These are phyloP conservation scores for Odontesthes bonariensis DNA, from an alignment of 2,113 vertebrate species.

Conservation along the genomic window DNA sequence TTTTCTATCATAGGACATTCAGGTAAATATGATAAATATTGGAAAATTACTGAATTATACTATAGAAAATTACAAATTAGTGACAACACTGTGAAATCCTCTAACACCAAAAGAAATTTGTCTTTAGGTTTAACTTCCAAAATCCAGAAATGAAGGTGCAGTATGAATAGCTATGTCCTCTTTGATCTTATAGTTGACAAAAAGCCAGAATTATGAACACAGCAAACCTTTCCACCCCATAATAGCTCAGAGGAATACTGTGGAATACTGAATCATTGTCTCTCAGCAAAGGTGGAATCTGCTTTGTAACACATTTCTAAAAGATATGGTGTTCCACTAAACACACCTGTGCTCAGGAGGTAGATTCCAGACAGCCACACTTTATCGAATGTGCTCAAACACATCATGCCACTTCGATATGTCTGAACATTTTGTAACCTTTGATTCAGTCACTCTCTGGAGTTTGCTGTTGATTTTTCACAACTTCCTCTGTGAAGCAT, in stretches of 20 bases:
- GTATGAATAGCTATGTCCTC: not conserved
- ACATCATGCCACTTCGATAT: conserved; percentile 49
- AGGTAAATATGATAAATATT: no score
- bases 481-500: conserved; percentile 76
- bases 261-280: not conserved
- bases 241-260: not conserved
- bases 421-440: conserved; percentile 82
- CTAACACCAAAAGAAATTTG: no score
- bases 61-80: not conserved
- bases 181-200: not conserved
- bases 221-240: not conserved
- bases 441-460: conserved; percentile 79
- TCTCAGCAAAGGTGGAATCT: not conserved
- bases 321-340: conserved; percentile 2
- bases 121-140: not conserved
- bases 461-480: conserved; percentile 76
- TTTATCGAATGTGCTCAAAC: conserved; percentile 40
- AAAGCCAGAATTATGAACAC: not conserved
- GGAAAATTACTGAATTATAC: no score
- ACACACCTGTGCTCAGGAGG: conserved; percentile 41
- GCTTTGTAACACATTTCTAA: conserved; percentile 2
- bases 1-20: not conserved
- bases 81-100: not conserved
- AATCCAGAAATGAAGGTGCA: no score
- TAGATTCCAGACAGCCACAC: conserved; percentile 17